These are phyloP conservation scores for Leptocoma aspasia DNA, from an alignment of 2,113 vertebrate species.

Conservation along the genomic window DNA sequence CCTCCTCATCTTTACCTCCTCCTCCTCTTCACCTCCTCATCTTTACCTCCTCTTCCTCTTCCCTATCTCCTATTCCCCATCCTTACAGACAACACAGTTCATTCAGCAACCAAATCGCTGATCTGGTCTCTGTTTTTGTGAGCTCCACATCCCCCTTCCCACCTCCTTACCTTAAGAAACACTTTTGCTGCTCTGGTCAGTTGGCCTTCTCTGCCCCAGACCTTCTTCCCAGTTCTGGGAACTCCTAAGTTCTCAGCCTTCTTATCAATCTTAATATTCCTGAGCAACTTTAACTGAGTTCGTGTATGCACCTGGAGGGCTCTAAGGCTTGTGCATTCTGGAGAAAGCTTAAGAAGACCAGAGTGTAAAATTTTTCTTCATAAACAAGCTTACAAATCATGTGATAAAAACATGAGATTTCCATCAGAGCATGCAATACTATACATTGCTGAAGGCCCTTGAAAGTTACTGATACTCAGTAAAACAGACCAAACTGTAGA, in stretches of 20 bases:
- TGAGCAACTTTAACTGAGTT: background rate
- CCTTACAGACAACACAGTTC: background rate
- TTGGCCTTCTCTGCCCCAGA: background rate
- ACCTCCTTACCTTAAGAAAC: background rate
- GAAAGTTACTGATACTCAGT: background rate
- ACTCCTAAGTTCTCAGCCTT: background rate
- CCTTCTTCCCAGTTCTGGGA: background rate
- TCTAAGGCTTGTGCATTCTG: background rate
- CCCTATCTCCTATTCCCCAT: background rate
- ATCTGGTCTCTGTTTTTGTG: background rate
- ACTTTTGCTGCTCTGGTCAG: background rate
- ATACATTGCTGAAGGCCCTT: background rate
- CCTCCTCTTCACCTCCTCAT: too few relatives aligned
- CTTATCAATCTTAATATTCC: background rate
- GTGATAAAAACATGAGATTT: background rate
- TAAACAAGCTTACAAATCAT: background rate
- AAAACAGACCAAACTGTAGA: background rate
- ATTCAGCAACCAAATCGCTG: rapidly evolving
- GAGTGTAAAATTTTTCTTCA: background rate
- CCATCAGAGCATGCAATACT: background rate
- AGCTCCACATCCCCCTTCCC: background rate
- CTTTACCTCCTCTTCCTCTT: background rate
- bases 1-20: too few relatives aligned
- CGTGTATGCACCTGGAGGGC: background rate
- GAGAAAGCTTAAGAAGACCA: background rate